phyloP scores from a whole-genome alignment of 1,140 invertebrate genomes.

The Ectropis grisescens region DNA sequence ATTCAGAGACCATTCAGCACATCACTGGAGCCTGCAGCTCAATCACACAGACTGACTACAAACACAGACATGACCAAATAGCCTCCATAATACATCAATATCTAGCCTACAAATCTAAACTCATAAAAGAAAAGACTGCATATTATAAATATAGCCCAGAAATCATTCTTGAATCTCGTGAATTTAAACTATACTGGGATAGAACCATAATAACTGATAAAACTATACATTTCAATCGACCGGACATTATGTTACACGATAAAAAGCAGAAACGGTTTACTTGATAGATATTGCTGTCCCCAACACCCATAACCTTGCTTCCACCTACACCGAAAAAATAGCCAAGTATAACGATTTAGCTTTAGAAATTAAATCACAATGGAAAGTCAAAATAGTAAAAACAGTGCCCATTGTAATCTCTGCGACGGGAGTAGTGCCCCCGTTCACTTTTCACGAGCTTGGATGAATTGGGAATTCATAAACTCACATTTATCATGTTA shows the following conservation, averaged over 20 bases:
- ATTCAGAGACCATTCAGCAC: constrained; percentile 13
- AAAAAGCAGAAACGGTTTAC: constrained; percentile 5
- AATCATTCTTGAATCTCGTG: constrained; percentile 1
- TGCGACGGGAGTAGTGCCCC: constrained; percentile 11
- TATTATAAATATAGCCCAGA: constrained; percentile 9
- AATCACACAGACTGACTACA: constrained; percentile 9
- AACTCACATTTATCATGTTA: constrained; percentile 4
- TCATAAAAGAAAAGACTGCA: constrained; percentile 3
- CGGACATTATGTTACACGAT: constrained; percentile 6
- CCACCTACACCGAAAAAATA: constrained; percentile 6
- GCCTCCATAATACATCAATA: constrained; percentile 12
- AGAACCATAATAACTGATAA: constrained; percentile 11
- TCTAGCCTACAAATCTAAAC: constrained; percentile 6
- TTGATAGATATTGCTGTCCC: constrained; percentile 10
- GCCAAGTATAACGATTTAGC: constrained; percentile 9
- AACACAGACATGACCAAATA: constrained; percentile 11
- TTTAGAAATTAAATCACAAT: constrained; percentile 7
- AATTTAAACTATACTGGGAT: constrained; percentile 9
- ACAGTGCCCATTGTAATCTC: constrained; percentile 14
- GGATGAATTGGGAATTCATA: constrained; percentile 6
- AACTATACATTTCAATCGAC: constrained; percentile 10
- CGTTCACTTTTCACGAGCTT: constrained; percentile 8
- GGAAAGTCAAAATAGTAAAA: constrained; percentile 2
- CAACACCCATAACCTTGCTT: no score
- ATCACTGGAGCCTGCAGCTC: constrained; percentile 10